Conservation (phyloP, 2,888 invertebrate species). For the Petrolisthes cinctipes region DNA sequence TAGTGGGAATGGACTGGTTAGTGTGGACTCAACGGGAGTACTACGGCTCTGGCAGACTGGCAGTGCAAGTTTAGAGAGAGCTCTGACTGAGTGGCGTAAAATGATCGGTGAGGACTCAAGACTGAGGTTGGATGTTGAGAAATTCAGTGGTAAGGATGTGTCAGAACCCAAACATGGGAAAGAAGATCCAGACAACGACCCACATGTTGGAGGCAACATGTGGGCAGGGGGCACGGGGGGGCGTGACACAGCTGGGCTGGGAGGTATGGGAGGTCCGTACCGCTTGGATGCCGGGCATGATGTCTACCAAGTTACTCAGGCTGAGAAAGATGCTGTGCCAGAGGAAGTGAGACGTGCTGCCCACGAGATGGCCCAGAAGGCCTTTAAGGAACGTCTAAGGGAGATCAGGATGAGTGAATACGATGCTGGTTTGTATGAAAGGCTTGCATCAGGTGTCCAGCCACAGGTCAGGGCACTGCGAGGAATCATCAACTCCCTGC, state of each 20-base stretch:
- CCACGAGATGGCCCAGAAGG: slow-evolving; percentile 90
- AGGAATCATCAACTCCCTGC: slow-evolving; percentile 85
- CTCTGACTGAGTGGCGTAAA: slow-evolving; percentile 72
- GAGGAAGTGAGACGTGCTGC: slow-evolving; percentile 90
- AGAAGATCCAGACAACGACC: slow-evolving; percentile 87
- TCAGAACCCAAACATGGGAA: slow-evolving; percentile 92
- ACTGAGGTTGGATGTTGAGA: slow-evolving; percentile 80
- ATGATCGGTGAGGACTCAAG: slow-evolving; percentile 69
- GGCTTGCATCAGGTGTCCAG: slow-evolving; percentile 82
- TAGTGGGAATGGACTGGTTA: slow-evolving; percentile 73
- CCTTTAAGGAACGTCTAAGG: slow-evolving; percentile 85
- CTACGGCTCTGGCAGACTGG: slow-evolving; percentile 75
- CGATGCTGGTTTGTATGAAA: slow-evolving; percentile 88
- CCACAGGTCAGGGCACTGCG: slow-evolving; percentile 83
- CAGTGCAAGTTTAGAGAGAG: slow-evolving; percentile 70
- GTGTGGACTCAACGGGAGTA: slow-evolving; percentile 75
- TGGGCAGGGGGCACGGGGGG: slow-evolving; percentile 88
- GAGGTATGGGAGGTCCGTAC: slow-evolving; percentile 96
- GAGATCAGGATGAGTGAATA: slow-evolving; percentile 96
- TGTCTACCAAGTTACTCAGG: slow-evolving; percentile 79
- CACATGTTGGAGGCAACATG: slow-evolving; percentile 95
- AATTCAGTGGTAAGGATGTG: slow-evolving; percentile 77
- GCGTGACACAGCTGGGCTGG: slow-evolving; percentile 92
- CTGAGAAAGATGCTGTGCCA: slow-evolving; percentile 90
- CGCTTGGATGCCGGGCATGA: slow-evolving; percentile 84